Evolutionary conservation across 2,888 invertebrate genomes (phyloP).

Genomic region (Ophion ellenae): DNA sequence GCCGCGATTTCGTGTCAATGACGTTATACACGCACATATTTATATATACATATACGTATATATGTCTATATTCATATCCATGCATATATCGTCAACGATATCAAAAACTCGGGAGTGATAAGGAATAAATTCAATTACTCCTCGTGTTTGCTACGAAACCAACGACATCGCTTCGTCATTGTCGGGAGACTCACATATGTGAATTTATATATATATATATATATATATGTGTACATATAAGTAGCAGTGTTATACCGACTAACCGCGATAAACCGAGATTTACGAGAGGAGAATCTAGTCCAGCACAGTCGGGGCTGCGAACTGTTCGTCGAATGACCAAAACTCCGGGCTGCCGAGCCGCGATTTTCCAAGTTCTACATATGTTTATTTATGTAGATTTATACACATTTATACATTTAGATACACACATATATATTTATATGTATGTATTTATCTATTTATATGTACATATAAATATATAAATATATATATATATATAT

Average conservation of each 20-base stretch:
- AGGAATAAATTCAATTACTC: constrained; percentile 47
- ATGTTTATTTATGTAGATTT: neutral
- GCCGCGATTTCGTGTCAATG: neutral
- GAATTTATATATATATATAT: constrained; percentile 18
- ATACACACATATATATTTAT: too few species aligned
- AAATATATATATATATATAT: too few species aligned
- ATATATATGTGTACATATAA: constrained; percentile 17
- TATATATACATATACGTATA: neutral
- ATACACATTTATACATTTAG: neutral
- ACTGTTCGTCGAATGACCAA: constrained; percentile 45
- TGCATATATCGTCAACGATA: constrained; percentile 19
- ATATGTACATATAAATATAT: too few species aligned
- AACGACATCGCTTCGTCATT: constrained; percentile 31
- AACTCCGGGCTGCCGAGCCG: constrained; percentile 12
- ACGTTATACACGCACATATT: neutral
- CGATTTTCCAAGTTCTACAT: neutral
- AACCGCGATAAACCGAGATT: constrained; percentile 53
- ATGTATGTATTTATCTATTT: too few species aligned
- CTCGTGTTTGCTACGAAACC: constrained; percentile 27
- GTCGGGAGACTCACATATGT: neutral
- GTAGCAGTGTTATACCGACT: constrained; percentile 30
- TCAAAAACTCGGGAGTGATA: constrained; percentile 12
- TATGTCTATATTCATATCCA: neutral
- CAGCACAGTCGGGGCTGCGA: constrained; percentile 44
- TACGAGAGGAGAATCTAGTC: constrained; percentile 27